Conservation (phyloP, 2,797 vertebrate genomes). For the Ctenochaetus hawaiiensis region DNA sequence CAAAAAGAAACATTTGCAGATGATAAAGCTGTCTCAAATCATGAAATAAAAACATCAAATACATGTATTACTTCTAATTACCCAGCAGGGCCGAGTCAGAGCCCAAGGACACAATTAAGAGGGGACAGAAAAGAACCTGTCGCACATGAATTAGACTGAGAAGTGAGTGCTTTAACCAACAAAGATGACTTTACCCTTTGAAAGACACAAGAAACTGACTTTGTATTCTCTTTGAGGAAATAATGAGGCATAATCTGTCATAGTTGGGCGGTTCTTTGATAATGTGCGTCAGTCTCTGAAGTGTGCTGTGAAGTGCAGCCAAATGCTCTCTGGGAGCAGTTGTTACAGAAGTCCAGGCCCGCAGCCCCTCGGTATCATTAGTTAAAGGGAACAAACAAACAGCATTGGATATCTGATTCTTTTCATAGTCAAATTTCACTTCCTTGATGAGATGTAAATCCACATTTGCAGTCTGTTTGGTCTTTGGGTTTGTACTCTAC, state of each 20-base stretch:
- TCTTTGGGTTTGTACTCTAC: slow-evolving; percentile 38
- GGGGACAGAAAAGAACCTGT: slow-evolving; percentile 37
- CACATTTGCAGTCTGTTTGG: slow-evolving; percentile 50
- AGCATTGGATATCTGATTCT: slow-evolving; percentile 32
- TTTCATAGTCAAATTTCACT: slow-evolving; percentile 37
- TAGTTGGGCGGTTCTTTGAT: slow-evolving; percentile 58
- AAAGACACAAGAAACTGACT: slow-evolving; percentile 39
- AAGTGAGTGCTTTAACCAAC: slow-evolving; percentile 15
- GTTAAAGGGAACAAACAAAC: slow-evolving; percentile 59
- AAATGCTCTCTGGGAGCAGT: slow-evolving; percentile 43
- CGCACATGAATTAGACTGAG: slow-evolving; percentile 24
- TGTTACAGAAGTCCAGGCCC: background rate
- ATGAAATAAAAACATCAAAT: slow-evolving; percentile 55
- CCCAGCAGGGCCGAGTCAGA: slow-evolving; percentile 2
- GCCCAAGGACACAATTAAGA: slow-evolving; percentile 67
- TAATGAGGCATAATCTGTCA: slow-evolving; percentile 51
- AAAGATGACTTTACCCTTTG: slow-evolving; percentile 45
- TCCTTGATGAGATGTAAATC: slow-evolving; percentile 43
- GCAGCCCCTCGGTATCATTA: slow-evolving; percentile 24
- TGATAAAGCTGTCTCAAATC: slow-evolving; percentile 19
- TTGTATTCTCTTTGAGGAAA: slow-evolving; percentile 67
- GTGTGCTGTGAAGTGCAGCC: slow-evolving; percentile 48
- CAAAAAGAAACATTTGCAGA: slow-evolving; percentile 32
- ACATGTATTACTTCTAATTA: slow-evolving; percentile 43
- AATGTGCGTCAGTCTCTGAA: slow-evolving; percentile 45